Conservation (phyloP, 2,797 vertebrate species). For the Cyprinodon diabolis region DNA sequence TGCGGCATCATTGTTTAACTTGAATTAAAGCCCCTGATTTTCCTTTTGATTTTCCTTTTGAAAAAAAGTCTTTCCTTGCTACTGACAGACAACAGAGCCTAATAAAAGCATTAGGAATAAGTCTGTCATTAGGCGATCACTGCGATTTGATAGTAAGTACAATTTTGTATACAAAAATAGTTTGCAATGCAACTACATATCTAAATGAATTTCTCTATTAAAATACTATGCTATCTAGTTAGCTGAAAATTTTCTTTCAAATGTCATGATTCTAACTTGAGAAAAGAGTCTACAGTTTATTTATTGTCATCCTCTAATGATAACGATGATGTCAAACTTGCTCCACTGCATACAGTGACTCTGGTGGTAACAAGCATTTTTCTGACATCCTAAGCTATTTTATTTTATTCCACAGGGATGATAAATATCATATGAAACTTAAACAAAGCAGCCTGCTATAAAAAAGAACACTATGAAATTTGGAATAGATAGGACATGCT, state of each 20-base stretch:
- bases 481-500: background rate
- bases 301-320: too few species aligned
- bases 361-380: too few species aligned
- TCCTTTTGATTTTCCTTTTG: background rate
- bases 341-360: too few species aligned
- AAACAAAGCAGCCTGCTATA: too few species aligned
- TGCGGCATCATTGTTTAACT: background rate
- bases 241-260: too few species aligned
- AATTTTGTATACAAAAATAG: background rate
- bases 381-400: too few species aligned
- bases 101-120: background rate
- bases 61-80: background rate
- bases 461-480: background rate
- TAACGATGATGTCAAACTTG: too few species aligned
- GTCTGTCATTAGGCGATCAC: background rate
- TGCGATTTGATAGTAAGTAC: background rate
- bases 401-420: too few species aligned
- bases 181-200: background rate
- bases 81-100: background rate
- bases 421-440: too few species aligned
- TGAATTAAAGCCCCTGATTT: background rate
- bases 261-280: too few species aligned
- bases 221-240: too few species aligned
- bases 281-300: too few species aligned
- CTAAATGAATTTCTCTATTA: background rate